These are phyloP conservation scores for Brachypodius melanocephalos DNA, from an alignment of 2,113 vertebrate species.

Conservation along the genomic window DNA sequence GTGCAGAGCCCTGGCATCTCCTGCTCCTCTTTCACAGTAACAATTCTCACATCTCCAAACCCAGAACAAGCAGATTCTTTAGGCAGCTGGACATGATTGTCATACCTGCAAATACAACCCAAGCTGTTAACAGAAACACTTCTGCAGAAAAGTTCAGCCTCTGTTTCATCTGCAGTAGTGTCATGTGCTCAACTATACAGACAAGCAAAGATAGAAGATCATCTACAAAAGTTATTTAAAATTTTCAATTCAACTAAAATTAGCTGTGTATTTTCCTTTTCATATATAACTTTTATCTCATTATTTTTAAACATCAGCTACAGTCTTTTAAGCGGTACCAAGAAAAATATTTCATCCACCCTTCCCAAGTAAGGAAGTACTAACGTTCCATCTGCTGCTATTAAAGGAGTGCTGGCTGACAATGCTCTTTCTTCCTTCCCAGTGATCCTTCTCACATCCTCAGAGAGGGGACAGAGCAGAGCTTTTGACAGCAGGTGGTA, in stretches of 20 bases:
- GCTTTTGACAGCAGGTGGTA: accelerated
- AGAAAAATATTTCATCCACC: not conserved
- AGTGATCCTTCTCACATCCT: not conserved
- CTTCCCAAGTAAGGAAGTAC: not conserved
- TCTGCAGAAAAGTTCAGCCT: not conserved
- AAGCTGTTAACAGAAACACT: not conserved
- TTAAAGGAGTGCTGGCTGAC: not conserved
- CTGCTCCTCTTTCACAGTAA: not conserved
- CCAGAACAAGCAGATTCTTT: not conserved
- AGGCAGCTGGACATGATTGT: not conserved
- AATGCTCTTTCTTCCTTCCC: not conserved
- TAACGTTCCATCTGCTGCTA: constrained; percentile 15
- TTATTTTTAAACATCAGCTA: accelerated
- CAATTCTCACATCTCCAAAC: not conserved
- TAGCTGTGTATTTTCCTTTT: not conserved
- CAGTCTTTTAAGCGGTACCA: not conserved
- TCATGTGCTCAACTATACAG: not conserved
- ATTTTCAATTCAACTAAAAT: not conserved
- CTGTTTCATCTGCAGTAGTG: not conserved
- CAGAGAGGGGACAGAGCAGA: not conserved
- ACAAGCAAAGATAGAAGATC: not conserved
- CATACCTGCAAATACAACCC: constrained; percentile 7
- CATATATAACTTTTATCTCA: not conserved
- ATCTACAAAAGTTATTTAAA: not conserved
- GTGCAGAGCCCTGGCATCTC: accelerated